Conservation (phyloP, 2,113 vertebrate species). For the Sander lucioperca region DNA sequence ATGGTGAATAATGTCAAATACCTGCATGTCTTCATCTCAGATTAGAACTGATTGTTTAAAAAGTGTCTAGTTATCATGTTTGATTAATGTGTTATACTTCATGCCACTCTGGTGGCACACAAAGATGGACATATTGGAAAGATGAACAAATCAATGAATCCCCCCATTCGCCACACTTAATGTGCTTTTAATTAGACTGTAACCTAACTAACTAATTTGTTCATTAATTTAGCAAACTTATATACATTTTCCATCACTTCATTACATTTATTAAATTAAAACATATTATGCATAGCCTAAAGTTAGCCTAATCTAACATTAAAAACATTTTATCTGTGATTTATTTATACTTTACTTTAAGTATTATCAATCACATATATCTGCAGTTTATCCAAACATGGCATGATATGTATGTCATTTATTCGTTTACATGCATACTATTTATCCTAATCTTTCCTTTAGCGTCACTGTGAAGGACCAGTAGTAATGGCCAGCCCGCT, state of each 20-base stretch:
- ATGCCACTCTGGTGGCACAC: not conserved
- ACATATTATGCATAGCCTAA: slow-evolving; percentile 1
- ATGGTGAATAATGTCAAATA: slow-evolving; percentile 11
- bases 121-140: not conserved
- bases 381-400: not conserved
- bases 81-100: not conserved
- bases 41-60: not conserved
- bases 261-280: not conserved
- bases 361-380: not conserved
- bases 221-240: not conserved
- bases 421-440: not conserved
- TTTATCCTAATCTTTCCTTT: not conserved
- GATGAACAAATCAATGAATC: not conserved
- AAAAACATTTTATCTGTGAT: not conserved
- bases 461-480: slow-evolving; percentile 9
- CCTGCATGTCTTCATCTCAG: not conserved
- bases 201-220: not conserved
- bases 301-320: not conserved
- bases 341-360: not conserved
- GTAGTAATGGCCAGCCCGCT: slow-evolving; percentile 25
- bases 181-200: not conserved
- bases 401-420: not conserved
- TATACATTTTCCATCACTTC: too few relatives aligned
- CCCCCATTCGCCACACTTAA: not conserved
- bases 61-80: not conserved